Base-by-base conservation (phyloP, 2,113 vertebrate species). In the Pelobates fuscus region DNA sequence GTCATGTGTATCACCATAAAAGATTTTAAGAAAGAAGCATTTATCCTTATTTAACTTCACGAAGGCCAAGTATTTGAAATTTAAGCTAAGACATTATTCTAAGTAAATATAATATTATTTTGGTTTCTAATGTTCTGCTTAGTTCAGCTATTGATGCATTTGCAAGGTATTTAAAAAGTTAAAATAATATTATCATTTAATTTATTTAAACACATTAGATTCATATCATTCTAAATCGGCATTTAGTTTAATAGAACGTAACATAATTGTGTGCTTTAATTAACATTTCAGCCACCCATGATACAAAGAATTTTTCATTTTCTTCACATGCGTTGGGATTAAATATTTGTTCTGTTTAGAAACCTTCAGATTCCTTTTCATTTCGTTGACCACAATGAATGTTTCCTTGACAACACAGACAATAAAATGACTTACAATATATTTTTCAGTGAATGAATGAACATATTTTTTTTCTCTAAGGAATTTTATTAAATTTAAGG, bases 191-290 rank as follows among this genome's bases (percentile, higher is more conserved):
- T 46, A 17, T 12, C 11, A 1, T 18, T 46, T 5, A 6, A 18
- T 18, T 46, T 12, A 8, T 17, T 18, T 14, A 14, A 14, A 49
- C 17, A 18, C 4, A 49, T 82, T 82, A 20, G 0, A 81, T 52
- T 55, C 18, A 55, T 55, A 55, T 23, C 2, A 55, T 55, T 21
- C 20, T 23, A 81, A 86, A 83, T 62, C 37, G 26, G 10, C 32
- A 37, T 73, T 37, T 77, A 14, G 25, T 67, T 68, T 79, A 87
- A 75, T 68, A 77, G 70, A 81, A 85, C 82, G 84, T 18, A 2
- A 59, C 77, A 86, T 83, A 70, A 24, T 73, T 66, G 14, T 71
- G 26, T 54, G 77, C 80, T 83, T 89, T 85, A 87, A 89, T 87
- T 84, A 88, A 87, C 69, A 15, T 49, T 82, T 83, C 83, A 84